Base-by-base conservation (phyloP, 2,797 vertebrate genomes). In the Danio choprae region DNA sequence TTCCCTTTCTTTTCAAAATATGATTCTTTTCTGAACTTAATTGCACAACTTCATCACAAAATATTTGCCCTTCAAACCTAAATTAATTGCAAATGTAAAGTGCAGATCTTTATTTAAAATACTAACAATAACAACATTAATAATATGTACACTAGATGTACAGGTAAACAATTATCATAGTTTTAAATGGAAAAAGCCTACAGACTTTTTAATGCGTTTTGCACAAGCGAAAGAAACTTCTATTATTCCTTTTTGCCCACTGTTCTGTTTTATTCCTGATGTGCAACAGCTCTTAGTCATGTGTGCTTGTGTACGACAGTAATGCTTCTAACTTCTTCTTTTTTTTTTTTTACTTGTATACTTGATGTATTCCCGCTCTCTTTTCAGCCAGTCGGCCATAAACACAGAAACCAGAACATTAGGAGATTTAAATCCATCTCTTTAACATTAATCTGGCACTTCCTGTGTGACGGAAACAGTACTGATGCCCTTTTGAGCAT, bases 371-470 rank as follows among this genome's bases (percentile, higher is more conserved):
- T 68, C 18, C 38, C 41, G 88, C 81, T 84, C 68, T 79, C 74
- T 13, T 71, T 71, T 82, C 68, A 81, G 69, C 77, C 82, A 86
- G 64, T 50, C 43, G 68, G 82, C 82, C 74, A 83, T 84, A 77
- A 58, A 84, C 82, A 81, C 67, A 75, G 84, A 86, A 82, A 88
- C 55, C 84, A 90, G 87, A 87, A 90, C 89, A 87, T 84, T 87
- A 90, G 88, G 15, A 91, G 90, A 91, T 89, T 88, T 81, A 90
- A 91, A 90, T 91, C 89, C 87, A 88, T 90, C 89, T 91, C 89
- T 82, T 84, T 83, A 85, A 89, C 87, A 86, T 87, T 83, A 86
- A 90, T 89, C 86, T 90, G 83, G 85, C 89, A 85, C 88, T 93
- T 94, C 91, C 92, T 92, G 91, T 89, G 77, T 86, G 65, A 87